These are phyloP conservation scores for Lumbricus terrestris DNA, from an alignment of 2,888 invertebrate species.

Conservation along the genomic window DNA sequence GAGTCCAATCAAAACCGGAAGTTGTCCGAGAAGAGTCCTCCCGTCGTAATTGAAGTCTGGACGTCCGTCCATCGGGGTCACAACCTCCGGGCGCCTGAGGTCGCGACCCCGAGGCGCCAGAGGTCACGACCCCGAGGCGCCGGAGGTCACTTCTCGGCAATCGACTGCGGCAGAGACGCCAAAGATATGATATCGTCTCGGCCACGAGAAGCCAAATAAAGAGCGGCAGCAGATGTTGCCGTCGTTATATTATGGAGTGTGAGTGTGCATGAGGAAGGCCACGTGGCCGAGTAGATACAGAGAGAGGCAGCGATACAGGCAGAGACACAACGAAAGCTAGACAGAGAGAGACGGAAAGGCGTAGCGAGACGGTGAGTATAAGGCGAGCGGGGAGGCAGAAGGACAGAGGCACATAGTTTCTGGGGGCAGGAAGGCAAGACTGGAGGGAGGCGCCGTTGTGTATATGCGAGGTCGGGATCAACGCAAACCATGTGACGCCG, in stretches of 20 bases:
- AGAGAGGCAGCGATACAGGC: neutral
- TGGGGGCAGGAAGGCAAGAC: no score
- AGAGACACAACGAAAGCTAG: neutral
- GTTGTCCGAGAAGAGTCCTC: neutral
- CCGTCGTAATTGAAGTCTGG: neutral
- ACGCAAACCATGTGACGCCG: neutral
- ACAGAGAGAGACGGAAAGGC: neutral
- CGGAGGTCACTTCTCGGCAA: neutral
- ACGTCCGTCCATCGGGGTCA: neutral
- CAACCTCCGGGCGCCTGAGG: neutral
- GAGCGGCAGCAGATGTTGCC: neutral
- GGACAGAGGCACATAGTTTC: no score
- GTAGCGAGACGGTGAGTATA: no score
- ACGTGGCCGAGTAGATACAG: neutral
- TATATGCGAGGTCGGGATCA: constrained; percentile 3
- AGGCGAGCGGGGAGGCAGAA: no score
- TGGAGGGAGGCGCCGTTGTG: neutral
- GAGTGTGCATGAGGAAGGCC: neutral
- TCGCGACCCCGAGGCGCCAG: neutral
- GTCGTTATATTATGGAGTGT: neutral
- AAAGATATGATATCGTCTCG: neutral
- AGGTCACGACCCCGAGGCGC: neutral
- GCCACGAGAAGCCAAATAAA: neutral
- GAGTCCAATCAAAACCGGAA: neutral
- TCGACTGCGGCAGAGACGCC: neutral